These are phyloP conservation scores for Premnoplex brunnescens DNA, from an alignment of 2,797 vertebrate genomes.

Conservation along the genomic window DNA sequence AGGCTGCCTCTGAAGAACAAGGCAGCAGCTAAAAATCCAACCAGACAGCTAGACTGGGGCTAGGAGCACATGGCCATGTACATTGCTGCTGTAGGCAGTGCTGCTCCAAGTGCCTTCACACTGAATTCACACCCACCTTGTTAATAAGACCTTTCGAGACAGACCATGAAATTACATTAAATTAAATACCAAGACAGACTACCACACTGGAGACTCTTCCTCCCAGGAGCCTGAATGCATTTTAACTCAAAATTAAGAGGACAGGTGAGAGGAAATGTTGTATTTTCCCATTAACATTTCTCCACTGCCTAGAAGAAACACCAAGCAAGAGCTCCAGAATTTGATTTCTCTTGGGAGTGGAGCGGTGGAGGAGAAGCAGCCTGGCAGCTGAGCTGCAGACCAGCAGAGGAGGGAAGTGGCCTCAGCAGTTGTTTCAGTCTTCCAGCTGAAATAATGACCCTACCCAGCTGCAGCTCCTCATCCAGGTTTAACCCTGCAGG, in stretches of 20 bases:
- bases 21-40: neutral
- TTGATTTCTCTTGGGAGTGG: neutral
- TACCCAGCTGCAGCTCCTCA: neutral
- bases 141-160: conserved; percentile 16
- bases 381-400: neutral
- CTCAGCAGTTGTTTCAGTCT: neutral
- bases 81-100: neutral
- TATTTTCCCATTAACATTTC: neutral
- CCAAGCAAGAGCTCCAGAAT: neutral
- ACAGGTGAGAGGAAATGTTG: neutral
- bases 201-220: neutral
- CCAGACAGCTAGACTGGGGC: neutral
- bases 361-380: neutral
- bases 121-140: neutral
- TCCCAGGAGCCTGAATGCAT: neutral
- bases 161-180: neutral
- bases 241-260: neutral
- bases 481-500: neutral
- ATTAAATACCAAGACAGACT: neutral
- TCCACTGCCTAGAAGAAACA: neutral
- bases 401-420: neutral
- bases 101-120: neutral
- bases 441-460: neutral
- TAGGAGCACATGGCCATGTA: rapidly evolving
- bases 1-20: neutral